Conservation (phyloP, 2,113 vertebrate species). For the Callorhinus ursinus region DNA sequence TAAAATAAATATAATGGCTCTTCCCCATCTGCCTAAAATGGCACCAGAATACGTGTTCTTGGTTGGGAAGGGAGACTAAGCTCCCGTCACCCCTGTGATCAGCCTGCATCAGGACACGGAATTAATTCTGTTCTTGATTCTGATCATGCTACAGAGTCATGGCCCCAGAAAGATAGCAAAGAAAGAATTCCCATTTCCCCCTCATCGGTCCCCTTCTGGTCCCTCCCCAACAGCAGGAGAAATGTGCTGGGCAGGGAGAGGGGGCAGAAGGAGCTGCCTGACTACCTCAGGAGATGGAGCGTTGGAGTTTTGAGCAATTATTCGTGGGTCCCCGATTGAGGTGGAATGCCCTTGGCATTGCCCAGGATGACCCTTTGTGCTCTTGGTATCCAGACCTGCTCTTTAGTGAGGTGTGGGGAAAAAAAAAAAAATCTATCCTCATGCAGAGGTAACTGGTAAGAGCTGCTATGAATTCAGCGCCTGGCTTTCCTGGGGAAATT, state of each 20-base stretch:
- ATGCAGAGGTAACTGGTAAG: neutral
- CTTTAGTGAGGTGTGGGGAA: neutral
- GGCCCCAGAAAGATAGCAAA: neutral
- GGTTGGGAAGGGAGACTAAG: neutral
- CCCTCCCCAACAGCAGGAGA: neutral
- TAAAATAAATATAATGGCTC: neutral
- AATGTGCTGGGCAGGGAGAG: neutral
- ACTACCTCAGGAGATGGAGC: neutral
- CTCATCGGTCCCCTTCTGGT: neutral
- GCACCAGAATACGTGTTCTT: neutral
- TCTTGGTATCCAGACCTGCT: neutral
- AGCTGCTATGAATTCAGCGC: neutral
- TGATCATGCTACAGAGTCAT: neutral
- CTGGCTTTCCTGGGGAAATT: neutral
- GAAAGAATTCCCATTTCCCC: neutral
- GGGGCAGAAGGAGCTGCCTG: no score
- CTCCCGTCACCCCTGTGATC: neutral
- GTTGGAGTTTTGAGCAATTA: neutral
- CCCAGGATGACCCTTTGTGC: neutral
- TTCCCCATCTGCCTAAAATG: neutral
- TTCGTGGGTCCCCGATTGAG: no score
- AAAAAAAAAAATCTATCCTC: neutral
- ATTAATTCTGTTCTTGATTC: neutral
- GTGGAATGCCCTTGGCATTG: neutral
- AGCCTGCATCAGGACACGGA: neutral